Percentiles rank a stretch among this genome's conserved stretches.
Conservation (phyloP, 2,888 invertebrate genomes). For the Gibbula magus region DNA sequence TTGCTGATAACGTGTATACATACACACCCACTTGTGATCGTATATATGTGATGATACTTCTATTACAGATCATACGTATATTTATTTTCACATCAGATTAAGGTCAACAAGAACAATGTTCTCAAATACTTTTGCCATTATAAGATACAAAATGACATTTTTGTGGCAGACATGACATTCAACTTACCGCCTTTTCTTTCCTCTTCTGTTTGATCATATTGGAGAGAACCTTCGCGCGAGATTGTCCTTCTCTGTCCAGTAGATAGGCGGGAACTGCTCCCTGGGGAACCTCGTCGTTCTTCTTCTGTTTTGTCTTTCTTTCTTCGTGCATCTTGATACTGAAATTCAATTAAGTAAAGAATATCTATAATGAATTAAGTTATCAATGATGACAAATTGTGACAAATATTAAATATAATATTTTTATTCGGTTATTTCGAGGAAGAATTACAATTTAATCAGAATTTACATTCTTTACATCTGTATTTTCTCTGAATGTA, state of each 20-base stretch:
- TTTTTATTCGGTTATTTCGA: no score
- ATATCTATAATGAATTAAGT: no score
- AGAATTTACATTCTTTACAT: constrained; percentile 96
- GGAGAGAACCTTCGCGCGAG: constrained; percentile 94
- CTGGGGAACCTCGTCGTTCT: constrained; percentile 83
- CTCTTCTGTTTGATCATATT: constrained; percentile 99
- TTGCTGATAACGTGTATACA: no score
- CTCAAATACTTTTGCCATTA: no score
- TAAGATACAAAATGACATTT: neutral
- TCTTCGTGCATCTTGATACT: constrained; percentile 96
- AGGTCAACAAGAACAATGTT: no score
- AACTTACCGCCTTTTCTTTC: constrained; percentile 91
- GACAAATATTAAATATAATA: no score
- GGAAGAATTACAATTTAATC: no score
- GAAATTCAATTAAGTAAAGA: neutral
- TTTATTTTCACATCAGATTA: no score
- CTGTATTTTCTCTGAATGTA: constrained; percentile 98
- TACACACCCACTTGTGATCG: no score
- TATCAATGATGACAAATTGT: no score
- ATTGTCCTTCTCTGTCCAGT: constrained; percentile 96
- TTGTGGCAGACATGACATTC: neutral
- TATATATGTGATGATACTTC: no score
- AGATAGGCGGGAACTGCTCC: constrained; percentile 97
- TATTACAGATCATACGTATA: no score
- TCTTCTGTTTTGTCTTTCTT: constrained; percentile 89